Conservation (phyloP, 2,797 vertebrate genomes). For the Schizopygopsis malacanthus region DNA sequence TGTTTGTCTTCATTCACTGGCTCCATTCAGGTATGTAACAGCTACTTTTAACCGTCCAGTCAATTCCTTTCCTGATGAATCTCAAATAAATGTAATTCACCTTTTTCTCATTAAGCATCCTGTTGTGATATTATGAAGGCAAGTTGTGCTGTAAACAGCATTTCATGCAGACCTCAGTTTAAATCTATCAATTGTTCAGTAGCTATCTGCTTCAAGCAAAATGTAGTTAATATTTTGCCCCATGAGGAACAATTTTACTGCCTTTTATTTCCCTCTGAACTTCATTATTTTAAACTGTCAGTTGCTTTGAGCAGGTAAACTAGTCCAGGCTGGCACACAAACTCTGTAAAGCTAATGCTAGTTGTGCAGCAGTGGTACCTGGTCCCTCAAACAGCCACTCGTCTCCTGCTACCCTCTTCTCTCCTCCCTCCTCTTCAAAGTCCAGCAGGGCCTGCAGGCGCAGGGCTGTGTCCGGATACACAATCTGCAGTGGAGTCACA, state of each 20-base stretch:
- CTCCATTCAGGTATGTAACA: not conserved
- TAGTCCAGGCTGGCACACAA: not conserved
- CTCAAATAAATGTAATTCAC: too few species aligned
- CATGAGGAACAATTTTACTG: not conserved
- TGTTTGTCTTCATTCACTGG: not conserved
- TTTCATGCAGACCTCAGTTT: too few species aligned
- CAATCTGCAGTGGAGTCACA: conserved; percentile 85
- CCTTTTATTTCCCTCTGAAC: not conserved
- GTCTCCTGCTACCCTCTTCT: conserved; percentile 85
- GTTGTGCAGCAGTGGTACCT: conserved; percentile 75
- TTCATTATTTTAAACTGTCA: not conserved
- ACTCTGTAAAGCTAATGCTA: not conserved
- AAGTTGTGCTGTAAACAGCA: too few species aligned
- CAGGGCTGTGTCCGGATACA: conserved; percentile 87
- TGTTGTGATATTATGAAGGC: too few species aligned
- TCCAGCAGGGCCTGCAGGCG: conserved; percentile 89
- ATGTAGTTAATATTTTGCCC: not conserved
- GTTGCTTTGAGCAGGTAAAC: not conserved
- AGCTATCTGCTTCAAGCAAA: too few species aligned
- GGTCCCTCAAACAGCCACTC: conserved; percentile 95
- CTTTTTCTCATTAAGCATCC: too few species aligned
- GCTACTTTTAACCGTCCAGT: not conserved
- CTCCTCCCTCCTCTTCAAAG: conserved; percentile 75
- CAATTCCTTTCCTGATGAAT: too few species aligned
- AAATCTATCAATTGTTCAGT: too few species aligned